These are phyloP conservation scores for Thinocorus orbignyianus DNA, from an alignment of 2,113 vertebrate genomes.

Conservation along the genomic window DNA sequence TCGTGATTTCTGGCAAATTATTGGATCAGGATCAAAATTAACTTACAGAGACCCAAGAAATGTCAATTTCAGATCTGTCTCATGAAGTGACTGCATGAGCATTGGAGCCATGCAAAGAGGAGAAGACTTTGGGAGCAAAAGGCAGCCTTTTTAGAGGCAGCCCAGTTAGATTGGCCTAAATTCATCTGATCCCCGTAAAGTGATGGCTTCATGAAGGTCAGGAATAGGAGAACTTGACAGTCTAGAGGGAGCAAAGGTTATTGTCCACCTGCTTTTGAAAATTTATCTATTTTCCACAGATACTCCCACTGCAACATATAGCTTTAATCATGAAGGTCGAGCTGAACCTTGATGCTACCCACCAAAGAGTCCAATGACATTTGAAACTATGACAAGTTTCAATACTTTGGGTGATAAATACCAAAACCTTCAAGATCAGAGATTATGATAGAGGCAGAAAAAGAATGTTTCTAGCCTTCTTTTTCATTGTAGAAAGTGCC, in stretches of 20 bases:
- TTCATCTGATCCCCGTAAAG: neutral
- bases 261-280: rapidly evolving
- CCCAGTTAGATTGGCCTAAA: neutral
- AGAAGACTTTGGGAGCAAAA: neutral
- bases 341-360: neutral
- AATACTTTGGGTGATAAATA: neutral
- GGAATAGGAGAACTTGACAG: neutral
- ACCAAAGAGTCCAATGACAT: neutral
- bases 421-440: neutral
- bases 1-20: neutral
- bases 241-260: neutral
- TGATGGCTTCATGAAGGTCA: neutral
- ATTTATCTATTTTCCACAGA: neutral
- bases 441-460: neutral
- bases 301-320: neutral
- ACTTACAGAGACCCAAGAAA: neutral
- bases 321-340: neutral
- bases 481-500: neutral
- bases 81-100: neutral
- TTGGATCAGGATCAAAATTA: neutral
- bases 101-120: neutral
- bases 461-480: neutral
- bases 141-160: neutral
- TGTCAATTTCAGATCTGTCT: neutral
- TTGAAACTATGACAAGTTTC: neutral